These are phyloP conservation scores for Philonicus albiceps DNA, from an alignment of 2,888 invertebrate species.

Conservation along the genomic window DNA sequence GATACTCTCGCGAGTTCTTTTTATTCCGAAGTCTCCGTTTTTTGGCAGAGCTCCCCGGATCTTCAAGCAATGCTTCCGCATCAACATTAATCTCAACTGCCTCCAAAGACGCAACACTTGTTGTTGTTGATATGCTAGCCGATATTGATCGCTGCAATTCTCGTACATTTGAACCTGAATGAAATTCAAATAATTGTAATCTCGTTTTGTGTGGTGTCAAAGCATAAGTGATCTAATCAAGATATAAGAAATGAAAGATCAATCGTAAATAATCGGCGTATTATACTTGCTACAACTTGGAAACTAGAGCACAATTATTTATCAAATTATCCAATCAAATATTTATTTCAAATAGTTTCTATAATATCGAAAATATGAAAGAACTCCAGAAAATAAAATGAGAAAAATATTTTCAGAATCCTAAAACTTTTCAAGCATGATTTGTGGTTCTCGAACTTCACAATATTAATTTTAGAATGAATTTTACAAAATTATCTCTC, in stretches of 20 bases:
- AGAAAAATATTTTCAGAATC: too few relatives aligned
- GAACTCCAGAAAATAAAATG: too few relatives aligned
- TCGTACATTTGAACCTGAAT: not conserved
- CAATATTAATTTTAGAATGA: too few relatives aligned
- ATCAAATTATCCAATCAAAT: too few relatives aligned
- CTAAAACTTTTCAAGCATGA: too few relatives aligned
- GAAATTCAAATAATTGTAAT: not conserved
- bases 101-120: not conserved
- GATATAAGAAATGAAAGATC: not conserved
- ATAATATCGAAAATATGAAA: too few relatives aligned
- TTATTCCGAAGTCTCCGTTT: not conserved
- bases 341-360: too few relatives aligned
- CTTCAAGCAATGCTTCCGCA: not conserved
- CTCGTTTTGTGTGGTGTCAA: not conserved
- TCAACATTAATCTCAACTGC: not conserved
- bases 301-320: too few relatives aligned
- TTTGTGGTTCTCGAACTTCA: too few relatives aligned
- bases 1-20: not conserved
- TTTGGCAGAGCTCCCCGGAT: not conserved
- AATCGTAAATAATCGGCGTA: not conserved
- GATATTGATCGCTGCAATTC: not conserved
- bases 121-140: not conserved
- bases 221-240: not conserved
- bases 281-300: too few relatives aligned
- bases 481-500: too few relatives aligned